A percentile compares a stretch with the other conserved stretches of the same genome.
phyloP scores from a whole-genome alignment of 1,140 invertebrate species.

The Pseudomyrmex pallidus region DNA sequence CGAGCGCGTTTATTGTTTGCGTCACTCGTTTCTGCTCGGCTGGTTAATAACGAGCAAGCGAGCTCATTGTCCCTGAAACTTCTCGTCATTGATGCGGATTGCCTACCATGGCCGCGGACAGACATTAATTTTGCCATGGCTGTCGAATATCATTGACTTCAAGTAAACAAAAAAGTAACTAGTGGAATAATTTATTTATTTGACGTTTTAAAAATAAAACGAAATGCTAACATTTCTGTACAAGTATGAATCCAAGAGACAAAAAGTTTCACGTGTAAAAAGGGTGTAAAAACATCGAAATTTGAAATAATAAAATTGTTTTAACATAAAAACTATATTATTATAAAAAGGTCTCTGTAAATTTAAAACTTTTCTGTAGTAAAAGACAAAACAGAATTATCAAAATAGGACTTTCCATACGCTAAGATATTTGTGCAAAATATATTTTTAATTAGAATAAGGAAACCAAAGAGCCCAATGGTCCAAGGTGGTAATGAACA shows the following conservation, averaged over 20 bases:
- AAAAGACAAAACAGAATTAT: background rate
- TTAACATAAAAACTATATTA: background rate
- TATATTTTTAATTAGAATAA: no score
- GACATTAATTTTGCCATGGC: constrained; percentile 8
- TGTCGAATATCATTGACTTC: background rate
- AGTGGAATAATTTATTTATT: constrained; percentile 12
- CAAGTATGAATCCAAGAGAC: background rate
- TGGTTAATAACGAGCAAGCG: constrained; percentile 33
- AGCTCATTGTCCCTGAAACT: constrained; percentile 9
- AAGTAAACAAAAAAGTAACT: background rate
- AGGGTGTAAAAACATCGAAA: no score
- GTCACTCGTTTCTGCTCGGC: constrained; percentile 1
- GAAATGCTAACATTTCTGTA: background rate
- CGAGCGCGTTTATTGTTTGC: constrained; percentile 34
- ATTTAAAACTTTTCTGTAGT: background rate
- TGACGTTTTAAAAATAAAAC: background rate
- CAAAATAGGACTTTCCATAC: no score
- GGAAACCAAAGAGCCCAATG: no score
- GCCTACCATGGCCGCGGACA: background rate
- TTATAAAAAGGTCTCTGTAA: background rate
- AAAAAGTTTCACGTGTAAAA: background rate
- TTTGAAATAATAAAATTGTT: background rate
- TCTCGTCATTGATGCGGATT: constrained; percentile 14
- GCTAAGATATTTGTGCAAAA: no score
- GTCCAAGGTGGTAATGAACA: no score